Percentiles rank a stretch among this genome's conserved stretches.
Evolutionary conservation across 2,888 invertebrate species (phyloP).

Genomic region (Lagria hirta): DNA sequence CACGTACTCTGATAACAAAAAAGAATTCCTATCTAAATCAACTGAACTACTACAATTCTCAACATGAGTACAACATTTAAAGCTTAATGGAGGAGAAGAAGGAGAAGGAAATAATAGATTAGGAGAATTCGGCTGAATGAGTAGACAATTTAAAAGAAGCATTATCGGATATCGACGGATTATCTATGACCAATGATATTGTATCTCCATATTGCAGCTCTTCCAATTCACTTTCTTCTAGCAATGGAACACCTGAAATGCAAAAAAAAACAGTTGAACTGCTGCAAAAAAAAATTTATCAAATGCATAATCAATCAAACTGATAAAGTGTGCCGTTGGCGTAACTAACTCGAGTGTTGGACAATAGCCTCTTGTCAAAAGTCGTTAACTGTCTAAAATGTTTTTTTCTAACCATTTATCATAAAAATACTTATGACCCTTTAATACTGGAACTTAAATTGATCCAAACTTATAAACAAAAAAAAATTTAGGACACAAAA

Average conservation of each 20-base stretch:
- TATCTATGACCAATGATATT: constrained; percentile 47
- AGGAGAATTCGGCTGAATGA: constrained; percentile 46
- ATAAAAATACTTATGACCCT: too few species aligned
- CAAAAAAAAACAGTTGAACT: not conserved
- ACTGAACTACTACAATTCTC: constrained; percentile 1
- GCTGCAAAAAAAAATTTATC: too few species aligned
- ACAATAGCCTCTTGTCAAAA: too few species aligned
- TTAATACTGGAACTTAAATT: too few species aligned
- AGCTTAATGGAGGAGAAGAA: constrained; percentile 6
- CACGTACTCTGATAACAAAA: constrained; percentile 1
- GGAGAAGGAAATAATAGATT: too few species aligned
- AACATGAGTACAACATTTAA: constrained; percentile 15
- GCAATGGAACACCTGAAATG: constrained; percentile 50
- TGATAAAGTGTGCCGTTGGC: too few species aligned
- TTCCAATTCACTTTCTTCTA: constrained; percentile 54
- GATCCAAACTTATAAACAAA: too few species aligned
- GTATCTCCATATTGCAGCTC: constrained; percentile 47
- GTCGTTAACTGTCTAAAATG: too few species aligned
- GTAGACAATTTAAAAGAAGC: constrained; percentile 50
- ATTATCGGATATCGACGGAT: constrained; percentile 49
- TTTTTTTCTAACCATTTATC: too few species aligned
- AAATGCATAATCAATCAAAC: too few species aligned
- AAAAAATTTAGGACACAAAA: too few species aligned
- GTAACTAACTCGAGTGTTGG: too few species aligned
- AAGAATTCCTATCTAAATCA: constrained; percentile 5